Conservation (phyloP, 2,888 invertebrate genomes). For the Perizoma flavofasciatum region DNA sequence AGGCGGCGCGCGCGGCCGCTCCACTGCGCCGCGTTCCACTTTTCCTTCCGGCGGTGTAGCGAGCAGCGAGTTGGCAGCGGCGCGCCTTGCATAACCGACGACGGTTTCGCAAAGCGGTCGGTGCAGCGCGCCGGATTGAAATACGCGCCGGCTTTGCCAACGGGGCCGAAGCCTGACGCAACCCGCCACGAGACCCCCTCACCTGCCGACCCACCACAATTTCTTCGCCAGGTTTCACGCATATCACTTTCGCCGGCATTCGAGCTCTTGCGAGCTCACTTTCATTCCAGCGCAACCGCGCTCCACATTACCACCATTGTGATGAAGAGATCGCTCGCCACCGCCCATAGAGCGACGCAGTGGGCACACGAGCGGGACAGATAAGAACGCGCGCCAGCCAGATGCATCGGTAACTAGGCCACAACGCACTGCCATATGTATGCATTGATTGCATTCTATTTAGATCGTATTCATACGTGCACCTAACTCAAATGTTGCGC, state of each 20-base stretch:
- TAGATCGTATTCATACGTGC: slow-evolving; percentile 38
- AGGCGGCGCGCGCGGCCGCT: slow-evolving; percentile 77
- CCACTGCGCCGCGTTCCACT: slow-evolving; percentile 83
- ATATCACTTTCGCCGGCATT: slow-evolving; percentile 74
- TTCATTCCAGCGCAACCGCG: slow-evolving; percentile 66
- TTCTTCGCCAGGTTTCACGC: slow-evolving; percentile 66
- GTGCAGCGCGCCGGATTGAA: slow-evolving; percentile 79
- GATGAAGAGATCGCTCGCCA: slow-evolving; percentile 38
- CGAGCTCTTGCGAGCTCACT: slow-evolving; percentile 53
- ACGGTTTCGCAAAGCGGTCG: slow-evolving; percentile 81
- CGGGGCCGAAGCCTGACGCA: slow-evolving; percentile 68
- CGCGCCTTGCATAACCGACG: slow-evolving; percentile 81
- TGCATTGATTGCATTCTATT: slow-evolving; percentile 59
- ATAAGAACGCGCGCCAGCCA: slow-evolving; percentile 66
- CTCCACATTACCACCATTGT: slow-evolving; percentile 46
- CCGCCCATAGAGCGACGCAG: slow-evolving; percentile 40
- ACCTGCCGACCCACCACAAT: slow-evolving; percentile 64
- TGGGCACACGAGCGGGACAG: slow-evolving; percentile 49
- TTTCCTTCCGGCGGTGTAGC: slow-evolving; percentile 79
- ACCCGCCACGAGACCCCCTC: slow-evolving; percentile 47
- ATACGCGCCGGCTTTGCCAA: slow-evolving; percentile 74
- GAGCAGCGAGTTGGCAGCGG: slow-evolving; percentile 80
- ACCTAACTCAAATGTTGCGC: slow-evolving; percentile 23
- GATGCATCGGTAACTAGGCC: slow-evolving; percentile 75
- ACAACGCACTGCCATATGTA: slow-evolving; percentile 68